Conservation (phyloP, 2,888 invertebrate genomes). For the Mesochorus sp. region DNA sequence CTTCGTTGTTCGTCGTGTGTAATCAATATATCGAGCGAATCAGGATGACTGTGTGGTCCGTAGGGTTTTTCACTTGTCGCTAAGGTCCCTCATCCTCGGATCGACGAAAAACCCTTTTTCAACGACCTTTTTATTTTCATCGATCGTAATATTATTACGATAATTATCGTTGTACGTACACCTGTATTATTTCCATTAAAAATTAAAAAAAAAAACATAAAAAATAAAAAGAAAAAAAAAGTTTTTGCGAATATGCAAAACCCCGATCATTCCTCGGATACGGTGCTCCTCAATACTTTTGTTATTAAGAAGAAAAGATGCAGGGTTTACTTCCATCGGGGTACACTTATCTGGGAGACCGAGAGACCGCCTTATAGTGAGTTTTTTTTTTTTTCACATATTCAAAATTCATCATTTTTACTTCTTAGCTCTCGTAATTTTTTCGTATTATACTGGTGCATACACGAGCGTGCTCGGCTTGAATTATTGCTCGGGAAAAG, state of each 20-base stretch:
- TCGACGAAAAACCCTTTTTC: not conserved
- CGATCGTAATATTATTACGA: too few relatives aligned
- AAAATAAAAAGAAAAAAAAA: not conserved
- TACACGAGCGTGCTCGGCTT: too few relatives aligned
- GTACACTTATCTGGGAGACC: conserved; percentile 86
- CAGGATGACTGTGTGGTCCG: conserved; percentile 46
- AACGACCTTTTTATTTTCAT: not conserved
- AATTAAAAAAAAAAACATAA: not conserved
- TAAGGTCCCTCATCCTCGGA: conserved; percentile 6
- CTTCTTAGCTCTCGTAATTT: too few relatives aligned
- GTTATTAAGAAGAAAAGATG: conserved; percentile 85
- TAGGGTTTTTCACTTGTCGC: conserved; percentile 21
- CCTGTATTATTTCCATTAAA: not conserved
- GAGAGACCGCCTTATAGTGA: conserved; percentile 84
- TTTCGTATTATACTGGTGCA: too few relatives aligned
- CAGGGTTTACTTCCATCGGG: conserved; percentile 86
- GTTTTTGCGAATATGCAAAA: conserved; percentile 70
- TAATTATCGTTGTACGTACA: not conserved
- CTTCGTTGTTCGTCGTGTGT: not conserved
- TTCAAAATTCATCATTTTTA: too few relatives aligned
- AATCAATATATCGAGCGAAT: conserved; percentile 54
- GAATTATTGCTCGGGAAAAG: too few relatives aligned
- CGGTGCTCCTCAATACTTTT: conserved; percentile 84
- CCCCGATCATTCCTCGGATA: conserved; percentile 70
- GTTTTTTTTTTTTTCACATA: conserved; percentile 65